Base-by-base conservation (phyloP, 2,888 invertebrate genomes). In the Orchesella flavescens region DNA sequence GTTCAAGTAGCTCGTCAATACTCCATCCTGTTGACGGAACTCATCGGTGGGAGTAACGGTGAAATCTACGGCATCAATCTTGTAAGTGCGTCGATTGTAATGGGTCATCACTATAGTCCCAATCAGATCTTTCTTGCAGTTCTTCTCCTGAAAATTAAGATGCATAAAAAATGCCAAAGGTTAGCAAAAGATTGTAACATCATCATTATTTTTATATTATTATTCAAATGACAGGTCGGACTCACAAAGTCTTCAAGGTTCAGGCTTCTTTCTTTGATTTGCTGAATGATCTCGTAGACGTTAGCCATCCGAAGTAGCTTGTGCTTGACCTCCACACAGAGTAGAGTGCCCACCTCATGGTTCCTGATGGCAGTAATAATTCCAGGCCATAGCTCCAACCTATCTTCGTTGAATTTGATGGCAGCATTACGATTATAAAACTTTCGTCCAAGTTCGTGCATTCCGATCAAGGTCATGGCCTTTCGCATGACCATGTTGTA, bases 251-350 rank as follows among this genome's bases (percentile, higher is more conserved):
- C 65, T 44, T 74, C n/a, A 13, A 23, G 1, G 13, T 0, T 46
- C 55, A 43, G 15, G 61, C 59, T 66, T 44, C 57, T 12, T 24
- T 9, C 53, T 1, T 59, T 34, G 4, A 79, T 24, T 0, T 10
- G 10, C 0, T 89, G 89, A 0, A 95, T 87, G 89, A 94, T 91
- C 86, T 94, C 93, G 0, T 93, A 91, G 0, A 95, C 93, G 0
- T 94, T 95, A 80, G 96, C 94, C 44, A 93, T 92, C 0, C 97
- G 91, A 91, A 97, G 93, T 0, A 97, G 94, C 91, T 97, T 97
- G 89, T 95, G 95, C 0, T 94, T 92, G 0, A 96, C 93, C 89
- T 97, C 97, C 0, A 93, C 92, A 69, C 94, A 94, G 91, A 97
- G 91, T 12, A 97, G 90, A n/a, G n/a, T n/a, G n/a, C n/a, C n/a